Base-by-base conservation (phyloP, 2,113 vertebrate genomes). In the Tachysurus fulvidraco region DNA sequence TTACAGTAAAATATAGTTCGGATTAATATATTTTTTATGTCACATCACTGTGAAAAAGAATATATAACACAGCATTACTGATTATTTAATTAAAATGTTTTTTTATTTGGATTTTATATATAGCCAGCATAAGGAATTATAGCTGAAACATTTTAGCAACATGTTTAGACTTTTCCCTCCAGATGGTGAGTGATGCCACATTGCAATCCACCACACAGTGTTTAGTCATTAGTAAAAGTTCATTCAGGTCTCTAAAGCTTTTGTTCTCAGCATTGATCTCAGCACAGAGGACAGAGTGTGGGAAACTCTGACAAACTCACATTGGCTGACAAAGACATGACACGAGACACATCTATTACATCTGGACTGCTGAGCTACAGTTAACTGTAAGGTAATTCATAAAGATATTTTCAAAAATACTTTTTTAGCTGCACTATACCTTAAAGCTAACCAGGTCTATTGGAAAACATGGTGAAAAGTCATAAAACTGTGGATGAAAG, bases 171-270 rank as follows among this genome's bases (percentile, higher is more conserved):
- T 44, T 87, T 91, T 90, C 85, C 89, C 89, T 93, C 92, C 92
- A 92, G 89, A 93, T 89, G 89, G 88, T 71, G 78, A 46, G 71
- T 91, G 89, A 89, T 14, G 64, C 92, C 85, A 88, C 59, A 84
- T 41, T 89, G 76, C 67, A 59, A 77, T 71, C 64, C 64, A 85
- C 65, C 90, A 60, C 41, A 80, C 82, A 89, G 67, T 79, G 76
- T 71, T 83, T 54, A 89, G 89, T 86, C 71, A 28, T 77, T 86
- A 87, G 86, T 85, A 90, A 90, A 41, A 81, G 44, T 86, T 57
- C 89, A 89, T 89, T 91, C 90, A 87, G 71, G 78, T n/a, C 81
- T 81, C 67, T 60, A 52, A 85, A 65, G 12, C 89, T 86, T 92
- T 93, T 91, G 89, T 90, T 1, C 54, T 77, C 21, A 36, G 36